Evolutionary conservation across 1,140 invertebrate genomes (phyloP).

Genomic region (Calycopis cecrops): DNA sequence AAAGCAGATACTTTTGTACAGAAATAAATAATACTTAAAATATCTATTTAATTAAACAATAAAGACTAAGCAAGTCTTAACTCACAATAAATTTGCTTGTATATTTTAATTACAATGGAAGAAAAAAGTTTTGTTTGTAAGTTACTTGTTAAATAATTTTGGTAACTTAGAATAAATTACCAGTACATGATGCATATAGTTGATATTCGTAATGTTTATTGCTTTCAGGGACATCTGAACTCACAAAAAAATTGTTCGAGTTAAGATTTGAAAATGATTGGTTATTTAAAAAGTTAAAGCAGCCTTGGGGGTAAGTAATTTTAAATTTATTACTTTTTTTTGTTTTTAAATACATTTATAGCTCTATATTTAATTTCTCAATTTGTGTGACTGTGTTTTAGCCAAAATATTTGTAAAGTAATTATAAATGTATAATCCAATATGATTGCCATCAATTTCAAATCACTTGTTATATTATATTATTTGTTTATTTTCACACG

Average conservation of each 20-base stretch:
- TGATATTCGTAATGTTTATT: conserved; percentile 10
- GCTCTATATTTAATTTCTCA: not conserved
- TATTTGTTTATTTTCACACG: too few species aligned
- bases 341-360: not conserved
- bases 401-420: too few species aligned
- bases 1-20: too few species aligned
- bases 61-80: not conserved
- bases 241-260: conserved; percentile 44
- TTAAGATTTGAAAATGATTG: conserved; percentile 55
- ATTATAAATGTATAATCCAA: too few species aligned
- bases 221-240: conserved; percentile 46
- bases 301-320: conserved; percentile 54
- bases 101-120: conserved; percentile 33
- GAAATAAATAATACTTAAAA: not conserved
- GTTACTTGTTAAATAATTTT: too few species aligned
- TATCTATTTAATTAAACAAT: too few species aligned
- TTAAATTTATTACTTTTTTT: not conserved
- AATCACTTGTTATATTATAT: too few species aligned
- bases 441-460: too few species aligned
- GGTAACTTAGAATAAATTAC: not conserved
- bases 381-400: not conserved
- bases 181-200: not conserved
- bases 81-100: not conserved
- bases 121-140: conserved; percentile 53
- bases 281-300: conserved; percentile 61